Evolutionary conservation across 2,797 vertebrate species (phyloP).

Genomic region (Coregonus suidteri): DNA sequence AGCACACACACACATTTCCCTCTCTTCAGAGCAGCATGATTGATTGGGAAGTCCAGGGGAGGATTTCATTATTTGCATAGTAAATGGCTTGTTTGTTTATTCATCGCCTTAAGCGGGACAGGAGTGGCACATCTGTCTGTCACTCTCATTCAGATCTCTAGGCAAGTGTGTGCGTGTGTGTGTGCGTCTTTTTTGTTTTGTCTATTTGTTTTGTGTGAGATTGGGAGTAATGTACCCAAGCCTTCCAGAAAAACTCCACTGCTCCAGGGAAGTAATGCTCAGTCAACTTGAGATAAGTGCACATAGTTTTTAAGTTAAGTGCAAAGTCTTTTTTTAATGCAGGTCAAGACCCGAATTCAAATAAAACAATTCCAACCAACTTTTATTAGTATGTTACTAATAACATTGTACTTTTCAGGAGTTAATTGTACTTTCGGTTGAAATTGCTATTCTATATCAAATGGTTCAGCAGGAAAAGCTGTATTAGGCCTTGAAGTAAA

Average conservation of each 20-base stretch:
- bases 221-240: neutral
- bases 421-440: neutral
- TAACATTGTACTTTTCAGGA: neutral
- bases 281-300: neutral
- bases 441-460: neutral
- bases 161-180: neutral
- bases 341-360: neutral
- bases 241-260: neutral
- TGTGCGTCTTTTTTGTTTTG: too few relatives aligned
- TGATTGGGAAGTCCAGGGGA: slow-evolving; percentile 12
- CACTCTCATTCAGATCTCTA: neutral
- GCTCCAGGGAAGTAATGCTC: neutral
- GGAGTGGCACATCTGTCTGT: neutral
- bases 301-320: neutral
- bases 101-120: neutral
- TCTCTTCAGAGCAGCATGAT: slow-evolving; percentile 5
- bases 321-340: neutral
- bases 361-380: neutral
- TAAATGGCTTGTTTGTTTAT: slow-evolving; percentile 20
- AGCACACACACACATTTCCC: too few relatives aligned
- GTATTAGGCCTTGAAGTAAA: neutral
- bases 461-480: neutral
- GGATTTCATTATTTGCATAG: slow-evolving; percentile 14
- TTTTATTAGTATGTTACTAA: neutral
- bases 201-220: neutral